Base-by-base conservation (phyloP, 2,888 invertebrate genomes). In the Sphaeridia pumilis region DNA sequence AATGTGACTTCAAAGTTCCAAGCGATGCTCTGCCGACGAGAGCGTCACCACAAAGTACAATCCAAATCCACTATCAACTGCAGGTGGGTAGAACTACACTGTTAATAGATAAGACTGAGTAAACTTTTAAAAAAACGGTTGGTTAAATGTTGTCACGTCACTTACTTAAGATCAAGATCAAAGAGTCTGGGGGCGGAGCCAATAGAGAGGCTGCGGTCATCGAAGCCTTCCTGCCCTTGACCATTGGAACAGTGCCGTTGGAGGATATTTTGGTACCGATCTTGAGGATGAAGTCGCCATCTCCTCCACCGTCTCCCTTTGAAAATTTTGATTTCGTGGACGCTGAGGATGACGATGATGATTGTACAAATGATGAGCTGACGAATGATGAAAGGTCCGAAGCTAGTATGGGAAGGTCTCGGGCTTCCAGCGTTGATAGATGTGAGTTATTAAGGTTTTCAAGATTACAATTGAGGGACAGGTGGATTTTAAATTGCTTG, bases 241-340 rank as follows among this genome's bases (percentile, higher is more conserved):
- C 25, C 7, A 51, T 51, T 38, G 51, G 51, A 12, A 51, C 45
- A 12, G 22, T 51, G 26, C 38, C 38, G 17, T 24, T 51, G 17
- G 51, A 51, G 26, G 51, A 51, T 46, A 25, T 34, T 26, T 25
- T 51, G 21, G 46, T 51, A 7, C 20, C 35, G 4, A 34, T 45
- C 26, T 26, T 38, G 1, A 14, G 45, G 4, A 31, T 5, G 20
- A 22, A 14, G 4, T 50, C 50, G 3, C 45, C 28, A 2, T 49
- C 49, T 14, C 49, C 49, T 5, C 45, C 51, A 24, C 51, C 51
- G 10, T 51, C 51, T 2, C 46, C 51, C 1, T 51, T 46, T 21
- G 51, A 44, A 14, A 46, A 51, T 25, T 51, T 51, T 36, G 51
- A 44, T 17, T 51, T 26, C 35, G 43, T 51, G 14, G 51, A 51